Evolutionary conservation across 1,140 invertebrate genomes (phyloP), one percentile per base, ranked within the genome.

Genomic region (Leptinotarsa texana): DNA sequence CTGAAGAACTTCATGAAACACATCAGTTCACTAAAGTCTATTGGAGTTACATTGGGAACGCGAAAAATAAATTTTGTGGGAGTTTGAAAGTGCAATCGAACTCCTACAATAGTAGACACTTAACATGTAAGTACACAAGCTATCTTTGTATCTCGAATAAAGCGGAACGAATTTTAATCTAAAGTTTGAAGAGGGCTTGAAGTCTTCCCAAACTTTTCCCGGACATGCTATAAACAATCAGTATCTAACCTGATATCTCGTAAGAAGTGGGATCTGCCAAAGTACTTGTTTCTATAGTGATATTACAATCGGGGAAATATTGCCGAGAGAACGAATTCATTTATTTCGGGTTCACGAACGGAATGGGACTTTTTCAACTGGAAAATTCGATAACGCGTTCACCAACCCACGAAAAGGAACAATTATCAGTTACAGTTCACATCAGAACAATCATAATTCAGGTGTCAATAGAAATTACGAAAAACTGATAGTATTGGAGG

Each of bases 161-260:
- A 72, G 2, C 61, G 61, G 6, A 72, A 48, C 62, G 51, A 18
- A 48, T 62, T 72, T 72, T 72, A 72, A 72, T 72, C 61, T 72
- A 72, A 72, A 72, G 51, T 72, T 72, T 72, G 62, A 72, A 63
- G 57, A 72, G 70, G 51, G 42, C 70, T 72, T 63, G 22, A 72
- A 63, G 47, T 62, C 4, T 49, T 24, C 62, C 62, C 33, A 42
- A 72, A 72, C 51, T 72, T 72, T 63, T 72, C 5, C 70, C 70
- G 63, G 70, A 72, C 70, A 72, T 72, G 70, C 70, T 63, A 72
- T 72, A 72, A 72, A 72, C 70, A 72, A 72, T 72, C 70, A 72
- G 57, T 72, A 63, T 72, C 70, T 72, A 21, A 72, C 18, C 70
- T 62, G 70, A 72, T 72, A 72, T 72, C 61, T 62, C 22, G 18